Evolutionary conservation across 2,113 vertebrate species (phyloP).

Genomic region (Macrotis lagotis): DNA sequence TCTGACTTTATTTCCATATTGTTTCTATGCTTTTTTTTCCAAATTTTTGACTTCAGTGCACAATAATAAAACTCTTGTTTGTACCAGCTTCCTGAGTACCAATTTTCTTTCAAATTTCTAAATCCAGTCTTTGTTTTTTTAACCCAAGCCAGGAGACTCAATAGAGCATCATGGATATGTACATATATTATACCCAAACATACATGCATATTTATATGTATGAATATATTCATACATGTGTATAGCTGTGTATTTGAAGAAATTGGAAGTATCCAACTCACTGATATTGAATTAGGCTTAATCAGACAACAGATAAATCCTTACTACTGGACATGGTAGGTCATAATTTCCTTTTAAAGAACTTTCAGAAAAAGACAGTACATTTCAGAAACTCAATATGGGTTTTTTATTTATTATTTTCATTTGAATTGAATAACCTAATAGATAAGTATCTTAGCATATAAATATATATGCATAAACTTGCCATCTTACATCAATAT

Average conservation of each 20-base stretch:
- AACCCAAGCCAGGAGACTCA: not conserved
- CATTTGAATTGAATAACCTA: constrained; percentile 63
- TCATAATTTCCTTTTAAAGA: not conserved
- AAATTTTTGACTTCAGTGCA: not conserved
- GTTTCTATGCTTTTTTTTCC: not conserved
- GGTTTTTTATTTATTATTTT: constrained; percentile 79
- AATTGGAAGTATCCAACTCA: not conserved
- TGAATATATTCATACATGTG: no score
- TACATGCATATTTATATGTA: no score
- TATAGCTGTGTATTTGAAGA: not conserved
- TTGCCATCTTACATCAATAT: constrained; percentile 76
- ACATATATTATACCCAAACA: no score
- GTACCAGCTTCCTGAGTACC: not conserved
- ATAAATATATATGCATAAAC: constrained; percentile 80
- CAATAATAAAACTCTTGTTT: not conserved
- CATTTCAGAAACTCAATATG: constrained; percentile 75
- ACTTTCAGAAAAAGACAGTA: constrained; percentile 34
- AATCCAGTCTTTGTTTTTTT: not conserved
- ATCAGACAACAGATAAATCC: constrained; percentile 1
- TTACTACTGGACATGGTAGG: not conserved
- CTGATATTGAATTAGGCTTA: not conserved
- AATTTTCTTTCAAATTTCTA: not conserved
- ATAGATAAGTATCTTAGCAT: constrained; percentile 65
- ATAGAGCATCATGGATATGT: not conserved
- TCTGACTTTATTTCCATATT: not conserved